A percentile compares a stretch with the other conserved stretches of the same genome.
Conservation (phyloP, 2,113 vertebrate species). For the Cynocephalus volans region DNA sequence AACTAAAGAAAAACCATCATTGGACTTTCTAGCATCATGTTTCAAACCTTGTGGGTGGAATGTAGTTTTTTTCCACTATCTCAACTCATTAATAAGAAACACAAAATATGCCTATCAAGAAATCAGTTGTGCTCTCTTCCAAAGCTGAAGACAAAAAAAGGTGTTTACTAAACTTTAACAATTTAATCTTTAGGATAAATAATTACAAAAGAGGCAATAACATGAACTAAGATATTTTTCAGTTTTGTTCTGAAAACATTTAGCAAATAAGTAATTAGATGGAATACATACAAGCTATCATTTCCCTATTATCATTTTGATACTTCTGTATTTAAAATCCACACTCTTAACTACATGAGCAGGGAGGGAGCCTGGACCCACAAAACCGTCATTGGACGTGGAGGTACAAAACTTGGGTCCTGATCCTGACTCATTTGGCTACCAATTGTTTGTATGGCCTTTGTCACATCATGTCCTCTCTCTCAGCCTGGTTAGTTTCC, state of each 20-base stretch:
- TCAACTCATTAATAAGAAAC: background rate
- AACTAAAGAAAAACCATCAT: background rate
- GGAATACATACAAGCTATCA: background rate
- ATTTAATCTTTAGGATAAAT: background rate
- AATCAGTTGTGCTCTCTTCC: background rate
- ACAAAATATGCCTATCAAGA: background rate
- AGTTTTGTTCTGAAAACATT: constrained; percentile 59
- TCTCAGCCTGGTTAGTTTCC: background rate
- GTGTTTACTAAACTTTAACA: background rate
- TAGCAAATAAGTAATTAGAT: background rate
- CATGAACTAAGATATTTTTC: background rate
- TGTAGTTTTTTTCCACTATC: background rate
- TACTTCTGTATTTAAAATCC: background rate
- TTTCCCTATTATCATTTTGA: background rate
- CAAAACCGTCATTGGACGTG: background rate
- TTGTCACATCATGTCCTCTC: background rate
- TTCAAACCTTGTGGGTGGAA: background rate
- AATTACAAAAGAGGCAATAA: background rate
- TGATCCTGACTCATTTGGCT: background rate
- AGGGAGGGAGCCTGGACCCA: background rate
- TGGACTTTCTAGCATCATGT: background rate
- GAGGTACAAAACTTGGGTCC: background rate
- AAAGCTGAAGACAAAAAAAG: background rate
- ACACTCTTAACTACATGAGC: background rate
- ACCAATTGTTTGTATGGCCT: background rate